Evolutionary conservation across 2,113 vertebrate species (phyloP).

Genomic region (Passer montanus): DNA sequence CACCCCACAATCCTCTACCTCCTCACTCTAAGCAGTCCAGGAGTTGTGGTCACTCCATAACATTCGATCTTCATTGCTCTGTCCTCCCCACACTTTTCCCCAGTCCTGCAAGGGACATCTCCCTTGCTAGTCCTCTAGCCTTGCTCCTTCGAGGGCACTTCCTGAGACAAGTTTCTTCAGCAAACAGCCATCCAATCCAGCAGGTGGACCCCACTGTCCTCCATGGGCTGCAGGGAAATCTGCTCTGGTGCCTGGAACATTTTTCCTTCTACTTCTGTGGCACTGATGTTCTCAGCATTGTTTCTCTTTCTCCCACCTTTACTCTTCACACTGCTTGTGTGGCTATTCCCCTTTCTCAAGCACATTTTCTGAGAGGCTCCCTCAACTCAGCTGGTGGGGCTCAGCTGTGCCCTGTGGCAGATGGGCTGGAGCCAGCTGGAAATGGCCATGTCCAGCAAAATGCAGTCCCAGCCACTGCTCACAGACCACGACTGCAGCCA

Average conservation of each 20-base stretch:
- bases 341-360: neutral
- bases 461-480: neutral
- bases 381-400: neutral
- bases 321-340: neutral
- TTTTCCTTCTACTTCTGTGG: neutral
- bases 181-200: neutral
- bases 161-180: neutral
- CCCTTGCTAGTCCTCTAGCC: neutral
- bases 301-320: neutral
- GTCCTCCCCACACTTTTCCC: neutral
- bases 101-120: neutral
- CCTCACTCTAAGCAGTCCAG: neutral
- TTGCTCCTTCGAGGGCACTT: accelerated
- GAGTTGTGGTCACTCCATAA: neutral
- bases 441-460: too few species aligned
- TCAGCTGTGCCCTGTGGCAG: neutral
- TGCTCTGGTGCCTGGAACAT: neutral
- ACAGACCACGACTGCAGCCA: neutral
- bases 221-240: neutral
- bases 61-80: neutral
- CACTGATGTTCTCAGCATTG: neutral
- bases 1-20: neutral
- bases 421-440: neutral
- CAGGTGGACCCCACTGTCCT: accelerated
- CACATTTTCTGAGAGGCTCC: accelerated